Base-by-base conservation (phyloP, 2,888 invertebrate genomes). In the Ellobium chinense region DNA sequence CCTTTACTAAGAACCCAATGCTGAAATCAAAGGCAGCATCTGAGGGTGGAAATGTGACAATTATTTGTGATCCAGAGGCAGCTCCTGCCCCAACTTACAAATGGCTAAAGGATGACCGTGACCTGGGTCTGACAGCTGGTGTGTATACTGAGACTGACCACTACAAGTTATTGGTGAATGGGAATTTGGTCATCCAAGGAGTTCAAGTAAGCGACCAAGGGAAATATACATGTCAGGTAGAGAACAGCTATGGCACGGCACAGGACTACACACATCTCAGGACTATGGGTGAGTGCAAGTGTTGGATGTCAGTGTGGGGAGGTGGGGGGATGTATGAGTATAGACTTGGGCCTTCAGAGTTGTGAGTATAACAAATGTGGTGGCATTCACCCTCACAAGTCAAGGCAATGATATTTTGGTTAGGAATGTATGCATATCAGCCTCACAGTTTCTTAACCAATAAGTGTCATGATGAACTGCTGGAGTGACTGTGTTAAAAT, bases 1-100 rank as follows among this genome's bases (percentile, higher is more conserved):
- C 97, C 0, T 98, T 98, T 91, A 96, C 96, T 88, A 98, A 98
- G 92, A 94, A 94, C 60, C 98, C 98, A 0, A 93, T 98, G 56
- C 97, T 97, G 92, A 95, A 96, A 0, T 97, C 97, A 94, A 96
- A 97, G 1, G 97, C 97, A 92, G 98, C 97, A 0, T 97, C 97
- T 1, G 96, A 97, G 91, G 96, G 96, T 85, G 97, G 97, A 18
- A 98, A 98, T 92, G 96, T 97, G 0, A 98, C 98, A 0, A 96
- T 98, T 75, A 95, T 95, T 77, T 99, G 98, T 91, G 95, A 96
- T 91, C 98, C 98, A 0, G 98, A 98, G 93, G 98, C 98, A 21
- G 98, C 98, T 0, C 98, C 98, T 0, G 24, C 34, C 14, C 85
- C 86, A 1, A 80, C 75, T 0, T 84, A 81, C 29, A 62, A 68